phyloP scores from a whole-genome alignment of 2,797 vertebrate species.

The Eulemur albifrons region DNA sequence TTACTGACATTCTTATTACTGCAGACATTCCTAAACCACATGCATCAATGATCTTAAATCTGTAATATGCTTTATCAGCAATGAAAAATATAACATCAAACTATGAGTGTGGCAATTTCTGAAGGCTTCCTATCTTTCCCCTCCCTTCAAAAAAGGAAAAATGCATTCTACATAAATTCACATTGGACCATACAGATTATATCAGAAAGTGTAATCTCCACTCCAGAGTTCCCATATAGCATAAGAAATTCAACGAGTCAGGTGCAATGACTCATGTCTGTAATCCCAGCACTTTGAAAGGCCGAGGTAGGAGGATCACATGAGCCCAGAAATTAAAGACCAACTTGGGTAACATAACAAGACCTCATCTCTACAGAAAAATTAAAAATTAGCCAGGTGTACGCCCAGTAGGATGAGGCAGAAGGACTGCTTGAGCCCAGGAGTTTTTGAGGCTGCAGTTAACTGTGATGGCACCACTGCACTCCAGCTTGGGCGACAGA shows the following conservation, averaged over 20 bases:
- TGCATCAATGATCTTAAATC: not conserved
- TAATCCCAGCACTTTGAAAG: no score
- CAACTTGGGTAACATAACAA: no score
- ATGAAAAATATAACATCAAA: slow-evolving; percentile 36
- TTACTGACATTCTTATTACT: not conserved
- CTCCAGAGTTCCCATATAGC: slow-evolving; percentile 42
- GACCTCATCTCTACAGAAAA: no score
- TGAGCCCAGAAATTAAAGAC: no score
- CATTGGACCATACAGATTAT: slow-evolving; percentile 58
- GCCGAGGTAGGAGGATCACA: no score
- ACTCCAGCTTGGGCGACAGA: no score
- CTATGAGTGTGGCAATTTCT: slow-evolving; percentile 66
- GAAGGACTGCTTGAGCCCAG: no score
- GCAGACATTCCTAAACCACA: not conserved
- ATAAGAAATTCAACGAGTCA: slow-evolving; percentile 50
- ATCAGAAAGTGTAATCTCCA: slow-evolving; percentile 71
- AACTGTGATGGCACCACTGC: no score
- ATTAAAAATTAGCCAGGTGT: no score
- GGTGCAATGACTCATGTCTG: no score
- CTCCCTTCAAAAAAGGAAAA: not conserved
- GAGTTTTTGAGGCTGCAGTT: no score
- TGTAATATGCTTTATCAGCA: not conserved
- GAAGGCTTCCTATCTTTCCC: slow-evolving; percentile 44
- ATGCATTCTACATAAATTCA: slow-evolving; percentile 69
- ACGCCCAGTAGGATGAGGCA: no score